Evolutionary conservation across 2,888 invertebrate genomes (phyloP).

Genomic region (Loripinus fragilis): DNA sequence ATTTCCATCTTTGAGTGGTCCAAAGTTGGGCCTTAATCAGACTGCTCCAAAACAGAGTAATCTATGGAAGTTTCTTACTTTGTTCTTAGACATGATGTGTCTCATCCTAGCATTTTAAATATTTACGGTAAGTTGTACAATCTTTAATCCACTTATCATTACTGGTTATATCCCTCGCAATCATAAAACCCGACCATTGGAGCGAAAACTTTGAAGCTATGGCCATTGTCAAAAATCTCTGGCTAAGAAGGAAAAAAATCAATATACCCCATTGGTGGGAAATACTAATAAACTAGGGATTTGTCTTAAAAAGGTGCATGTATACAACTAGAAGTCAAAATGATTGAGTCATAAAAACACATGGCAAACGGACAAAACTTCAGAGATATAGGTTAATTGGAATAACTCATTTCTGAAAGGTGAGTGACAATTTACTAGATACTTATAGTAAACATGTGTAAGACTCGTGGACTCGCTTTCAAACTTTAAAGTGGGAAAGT

Average conservation of each 20-base stretch:
- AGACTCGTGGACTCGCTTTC: background rate
- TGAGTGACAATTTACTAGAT: too few relatives aligned
- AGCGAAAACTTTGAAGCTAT: slow-evolving; percentile 6
- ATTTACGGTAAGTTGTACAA: background rate
- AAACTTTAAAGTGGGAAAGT: background rate
- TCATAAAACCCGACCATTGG: slow-evolving; percentile 12
- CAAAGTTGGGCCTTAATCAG: too few relatives aligned
- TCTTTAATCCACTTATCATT: slow-evolving; percentile 11
- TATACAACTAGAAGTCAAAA: background rate
- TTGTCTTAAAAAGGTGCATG: slow-evolving; percentile 11
- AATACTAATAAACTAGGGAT: slow-evolving; percentile 10
- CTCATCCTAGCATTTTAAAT: too few relatives aligned
- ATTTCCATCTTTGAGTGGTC: too few relatives aligned
- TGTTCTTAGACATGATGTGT: too few relatives aligned
- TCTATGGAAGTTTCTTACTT: too few relatives aligned
- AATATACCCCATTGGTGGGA: background rate
- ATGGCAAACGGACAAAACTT: too few relatives aligned
- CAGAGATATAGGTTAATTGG: too few relatives aligned
- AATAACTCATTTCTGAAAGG: too few relatives aligned
- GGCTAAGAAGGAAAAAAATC: background rate
- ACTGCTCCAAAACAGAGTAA: too few relatives aligned
- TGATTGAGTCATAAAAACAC: background rate
- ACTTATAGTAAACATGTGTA: background rate
- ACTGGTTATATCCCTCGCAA: background rate
- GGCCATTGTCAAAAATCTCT: slow-evolving; percentile 1